Conservation (phyloP, 2,888 invertebrate genomes). For the Pristionchus fissidentatus region DNA sequence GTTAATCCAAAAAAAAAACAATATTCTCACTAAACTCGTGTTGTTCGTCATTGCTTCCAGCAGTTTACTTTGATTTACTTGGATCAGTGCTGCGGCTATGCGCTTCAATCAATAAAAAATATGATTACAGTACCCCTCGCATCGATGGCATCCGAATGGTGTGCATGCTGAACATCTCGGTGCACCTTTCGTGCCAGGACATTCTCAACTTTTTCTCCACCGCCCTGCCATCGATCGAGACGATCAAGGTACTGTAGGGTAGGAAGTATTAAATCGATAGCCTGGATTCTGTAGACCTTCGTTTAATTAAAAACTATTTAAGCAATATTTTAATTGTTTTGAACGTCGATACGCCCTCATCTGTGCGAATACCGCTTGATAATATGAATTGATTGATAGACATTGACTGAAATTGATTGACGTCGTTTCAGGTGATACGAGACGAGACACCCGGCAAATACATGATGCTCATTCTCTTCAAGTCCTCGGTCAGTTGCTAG, state of each 20-base stretch:
- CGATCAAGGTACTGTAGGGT: constrained; percentile 42
- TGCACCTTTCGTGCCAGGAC: constrained; percentile 92
- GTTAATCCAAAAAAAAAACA: not conserved
- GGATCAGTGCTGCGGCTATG: not conserved
- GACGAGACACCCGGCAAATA: constrained; percentile 93
- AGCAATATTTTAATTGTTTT: too few relatives aligned
- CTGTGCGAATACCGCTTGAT: not conserved
- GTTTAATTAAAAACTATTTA: too few relatives aligned
- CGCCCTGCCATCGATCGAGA: constrained; percentile 43
- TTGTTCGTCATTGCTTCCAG: too few relatives aligned
- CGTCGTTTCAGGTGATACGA: constrained; percentile 86
- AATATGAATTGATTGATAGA: not conserved
- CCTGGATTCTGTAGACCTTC: not conserved
- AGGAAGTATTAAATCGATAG: not conserved
- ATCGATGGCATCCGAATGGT: constrained; percentile 85
- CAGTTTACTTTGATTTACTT: too few relatives aligned
- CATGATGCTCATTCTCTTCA: constrained; percentile 93
- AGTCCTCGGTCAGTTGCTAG: constrained; percentile 77
- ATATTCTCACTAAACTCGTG: not conserved
- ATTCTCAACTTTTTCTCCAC: constrained; percentile 84
- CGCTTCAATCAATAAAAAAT: not conserved
- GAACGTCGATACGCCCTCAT: not conserved
- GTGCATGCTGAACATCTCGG: constrained; percentile 90
- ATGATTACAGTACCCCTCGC: constrained; percentile 54
- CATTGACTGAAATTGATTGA: constrained; percentile 46